Conservation (phyloP, 2,888 invertebrate species). For the Camptogramma bilineatum region DNA sequence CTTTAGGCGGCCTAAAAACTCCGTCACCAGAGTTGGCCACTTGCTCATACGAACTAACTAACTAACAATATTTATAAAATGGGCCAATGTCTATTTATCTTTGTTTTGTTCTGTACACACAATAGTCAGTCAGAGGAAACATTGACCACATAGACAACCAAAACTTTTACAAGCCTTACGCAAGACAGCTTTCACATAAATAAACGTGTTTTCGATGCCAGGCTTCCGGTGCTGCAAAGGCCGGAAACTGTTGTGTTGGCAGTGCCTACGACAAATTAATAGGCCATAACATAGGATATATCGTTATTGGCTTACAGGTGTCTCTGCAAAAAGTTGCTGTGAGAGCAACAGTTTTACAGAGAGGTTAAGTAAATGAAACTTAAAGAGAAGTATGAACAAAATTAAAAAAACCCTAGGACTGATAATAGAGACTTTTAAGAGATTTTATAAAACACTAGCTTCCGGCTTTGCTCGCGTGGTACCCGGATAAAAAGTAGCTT, state of each 20-base stretch:
- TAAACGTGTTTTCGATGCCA: slow-evolving; percentile 43
- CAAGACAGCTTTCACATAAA: slow-evolving; percentile 43
- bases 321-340: slow-evolving; percentile 43
- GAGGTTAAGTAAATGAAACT: not conserved
- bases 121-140: not conserved
- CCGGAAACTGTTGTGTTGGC: slow-evolving; percentile 50
- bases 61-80: no score
- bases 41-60: no score
- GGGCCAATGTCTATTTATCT: no score
- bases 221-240: slow-evolving; percentile 34
- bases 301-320: slow-evolving; percentile 60
- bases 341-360: slow-evolving; percentile 16
- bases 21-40: no score
- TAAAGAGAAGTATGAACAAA: not conserved
- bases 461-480: no score
- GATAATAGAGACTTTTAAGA: no score
- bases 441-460: no score
- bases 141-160: slow-evolving; percentile 1
- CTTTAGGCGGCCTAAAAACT: no score
- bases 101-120: no score
- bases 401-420: no score
- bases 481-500: no score
- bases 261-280: slow-evolving; percentile 67
- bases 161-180: slow-evolving; percentile 30
- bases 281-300: slow-evolving; percentile 68